Evolutionary conservation across 1,140 invertebrate genomes (phyloP).

Genomic region (Brachionus koreanus): DNA sequence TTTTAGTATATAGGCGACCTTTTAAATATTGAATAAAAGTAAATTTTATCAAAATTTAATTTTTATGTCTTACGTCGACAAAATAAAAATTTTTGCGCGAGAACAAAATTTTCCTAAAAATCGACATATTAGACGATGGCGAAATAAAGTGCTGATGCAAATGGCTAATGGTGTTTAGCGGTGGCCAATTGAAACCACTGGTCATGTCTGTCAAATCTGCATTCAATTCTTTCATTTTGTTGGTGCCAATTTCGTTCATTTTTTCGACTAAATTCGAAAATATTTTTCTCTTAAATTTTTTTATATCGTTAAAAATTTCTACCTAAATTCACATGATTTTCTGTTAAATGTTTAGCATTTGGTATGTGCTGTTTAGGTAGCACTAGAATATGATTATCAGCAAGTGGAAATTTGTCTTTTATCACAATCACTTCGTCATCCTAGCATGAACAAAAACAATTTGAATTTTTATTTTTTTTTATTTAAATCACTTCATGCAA

Average conservation of each 20-base stretch:
- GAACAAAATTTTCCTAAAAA: slow-evolving; percentile 1
- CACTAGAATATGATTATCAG: slow-evolving; percentile 2
- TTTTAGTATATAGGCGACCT: not conserved
- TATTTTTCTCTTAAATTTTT: too few relatives aligned
- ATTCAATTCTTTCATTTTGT: slow-evolving; percentile 27
- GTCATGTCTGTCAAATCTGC: slow-evolving; percentile 2
- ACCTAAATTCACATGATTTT: not conserved
- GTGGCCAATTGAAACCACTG: slow-evolving; percentile 33
- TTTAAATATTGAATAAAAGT: not conserved
- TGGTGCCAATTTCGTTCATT: slow-evolving; percentile 24
- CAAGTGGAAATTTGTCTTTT: slow-evolving; percentile 41
- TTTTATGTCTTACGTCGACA: slow-evolving; percentile 2
- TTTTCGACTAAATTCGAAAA: not conserved
- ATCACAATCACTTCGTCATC: slow-evolving; percentile 22
- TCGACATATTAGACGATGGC: not conserved
- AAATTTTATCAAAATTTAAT: not conserved
- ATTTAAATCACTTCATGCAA: slow-evolving; percentile 6
- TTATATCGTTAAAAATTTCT: too few relatives aligned
- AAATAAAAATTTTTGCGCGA: slow-evolving; percentile 16
- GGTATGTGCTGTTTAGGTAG: slow-evolving; percentile 4
- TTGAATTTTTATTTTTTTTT: too few relatives aligned
- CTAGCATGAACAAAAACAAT: not conserved
- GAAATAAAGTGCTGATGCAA: slow-evolving; percentile 40
- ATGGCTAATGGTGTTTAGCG: slow-evolving; percentile 24
- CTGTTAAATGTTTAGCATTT: slow-evolving; percentile 12